Base-by-base conservation (phyloP, 2,888 invertebrate species). In the Ormyrus labotus region DNA sequence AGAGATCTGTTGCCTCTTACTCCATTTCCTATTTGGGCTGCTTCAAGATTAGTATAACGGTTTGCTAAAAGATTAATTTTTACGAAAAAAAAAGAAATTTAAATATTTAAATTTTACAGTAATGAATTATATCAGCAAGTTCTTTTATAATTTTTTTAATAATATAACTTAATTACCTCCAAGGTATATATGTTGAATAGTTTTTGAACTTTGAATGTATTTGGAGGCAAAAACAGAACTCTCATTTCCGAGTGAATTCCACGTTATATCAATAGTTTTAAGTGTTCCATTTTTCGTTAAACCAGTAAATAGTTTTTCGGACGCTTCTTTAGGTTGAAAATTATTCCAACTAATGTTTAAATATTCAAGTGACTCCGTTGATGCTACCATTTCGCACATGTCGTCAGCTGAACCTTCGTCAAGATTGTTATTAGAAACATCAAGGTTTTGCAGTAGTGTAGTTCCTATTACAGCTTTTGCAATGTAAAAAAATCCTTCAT, bases 311-410 rank as follows among this genome's bases (percentile, higher is more conserved):
- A 93, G 83, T 73, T 81, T 86, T 82, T 88, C 91, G 83, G 90
- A 90, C 34, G 89, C 91, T 88, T 83, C 81, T n/a, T 69, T 85
- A 77, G 91, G 87, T 70, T 89, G 90, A 48, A 93, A 90, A 61
- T 90, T 90, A 86, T 93, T 94, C 92, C 93, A 92, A 0, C 92
- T 91, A 65, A 93, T 88, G 87, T 93, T 91, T 11, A 94, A 84
- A 53, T 89, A 86, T 82, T 91, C 89, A n/a, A 93, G 84, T 1
- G 86, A 86, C 48, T 88, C 88, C 80, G 92, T 92, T 77, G 90
- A 89, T 10, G 83, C 81, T 51, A 92, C 83, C 85, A 92, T 88
- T 57, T 85, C 76, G 63, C 91, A 89, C 47, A 94, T 83, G 67
- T 86, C 83, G 77, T 86, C 84, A 0, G 90, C 90, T 8, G 91